Base-by-base conservation (phyloP, 1,140 invertebrate species). In the Homalodisca vitripennis region DNA sequence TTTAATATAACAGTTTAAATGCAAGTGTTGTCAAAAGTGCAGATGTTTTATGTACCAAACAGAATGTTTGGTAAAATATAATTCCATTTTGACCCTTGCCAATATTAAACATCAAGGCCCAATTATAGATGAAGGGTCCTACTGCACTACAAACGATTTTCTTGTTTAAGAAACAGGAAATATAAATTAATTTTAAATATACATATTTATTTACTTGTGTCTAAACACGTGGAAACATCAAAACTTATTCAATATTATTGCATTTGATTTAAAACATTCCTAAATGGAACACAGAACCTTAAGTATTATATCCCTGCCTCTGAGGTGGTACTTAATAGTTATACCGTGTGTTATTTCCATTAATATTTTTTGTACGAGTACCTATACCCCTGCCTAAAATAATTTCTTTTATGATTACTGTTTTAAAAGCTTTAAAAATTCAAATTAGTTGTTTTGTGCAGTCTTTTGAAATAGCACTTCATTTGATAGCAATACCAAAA, bases 301-400 rank as follows among this genome's bases (percentile, higher is more conserved):
- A 53, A 53, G 48, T 53, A 53, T 53, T 53, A 53, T 53, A 53
- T 53, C 48, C 48, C 48, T 53, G 48, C 48, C 48, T 53, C 48
- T 24, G 12, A 53, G 13, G 48, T 53, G 48, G 48, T 53, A 53
- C 48, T 53, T 53, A 53, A 53, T 53, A 53, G 6, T 14, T 53
- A 14, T 53, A 53, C 6, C 48, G 48, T 53, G 48, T 53, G 48
- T 53, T 53, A 53, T 53, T 53, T 53, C 48, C 48, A 53, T 53
- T 53, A 41, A 53, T 53, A 53, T 53, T 12, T 53, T 53, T 53
- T 53, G 48, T 53, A 53, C 48, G 48, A 53, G 22, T 14, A 14
- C 48, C 22, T 6, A 22, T 53, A 12, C 48, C 48, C 48, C 48
- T 53, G 48, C 48, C 48, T 22, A 22, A 53, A 14, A 20, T 12